These are phyloP conservation scores for Anarhynchus alexandrinus DNA, from an alignment of 2,113 vertebrate genomes.

Conservation along the genomic window DNA sequence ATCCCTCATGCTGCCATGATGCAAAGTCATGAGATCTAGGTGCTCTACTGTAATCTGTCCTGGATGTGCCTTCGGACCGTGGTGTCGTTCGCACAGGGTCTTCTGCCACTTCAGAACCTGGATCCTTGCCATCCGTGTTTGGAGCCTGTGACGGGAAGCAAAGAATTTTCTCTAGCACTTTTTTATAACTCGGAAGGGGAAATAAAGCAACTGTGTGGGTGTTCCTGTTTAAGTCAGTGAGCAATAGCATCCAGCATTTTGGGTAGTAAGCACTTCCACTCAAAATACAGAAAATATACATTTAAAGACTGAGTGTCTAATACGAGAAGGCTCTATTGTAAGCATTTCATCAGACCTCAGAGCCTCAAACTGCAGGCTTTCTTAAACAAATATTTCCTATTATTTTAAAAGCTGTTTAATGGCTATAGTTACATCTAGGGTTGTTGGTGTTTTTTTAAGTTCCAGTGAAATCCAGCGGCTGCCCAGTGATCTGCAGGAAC, in stretches of 20 bases:
- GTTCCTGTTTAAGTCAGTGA: background rate
- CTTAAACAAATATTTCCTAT: background rate
- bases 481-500: background rate
- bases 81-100: background rate
- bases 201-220: background rate
- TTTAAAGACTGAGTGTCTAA: background rate
- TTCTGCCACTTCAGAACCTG: background rate
- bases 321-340: background rate
- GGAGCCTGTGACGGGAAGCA: background rate
- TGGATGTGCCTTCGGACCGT: background rate
- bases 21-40: background rate
- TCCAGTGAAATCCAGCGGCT: background rate
- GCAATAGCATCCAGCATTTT: background rate
- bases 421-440: background rate
- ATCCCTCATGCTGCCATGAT: constrained; percentile 83
- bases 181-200: background rate
- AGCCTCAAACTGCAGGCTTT: background rate
- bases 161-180: background rate
- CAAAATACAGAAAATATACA: background rate
- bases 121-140: background rate
- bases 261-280: background rate
- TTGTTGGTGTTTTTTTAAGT: background rate
- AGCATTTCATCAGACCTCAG: background rate
- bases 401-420: background rate
- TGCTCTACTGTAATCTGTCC: background rate